phyloP scores from a whole-genome alignment of 2,797 vertebrate species.

The Potorous gilbertii region DNA sequence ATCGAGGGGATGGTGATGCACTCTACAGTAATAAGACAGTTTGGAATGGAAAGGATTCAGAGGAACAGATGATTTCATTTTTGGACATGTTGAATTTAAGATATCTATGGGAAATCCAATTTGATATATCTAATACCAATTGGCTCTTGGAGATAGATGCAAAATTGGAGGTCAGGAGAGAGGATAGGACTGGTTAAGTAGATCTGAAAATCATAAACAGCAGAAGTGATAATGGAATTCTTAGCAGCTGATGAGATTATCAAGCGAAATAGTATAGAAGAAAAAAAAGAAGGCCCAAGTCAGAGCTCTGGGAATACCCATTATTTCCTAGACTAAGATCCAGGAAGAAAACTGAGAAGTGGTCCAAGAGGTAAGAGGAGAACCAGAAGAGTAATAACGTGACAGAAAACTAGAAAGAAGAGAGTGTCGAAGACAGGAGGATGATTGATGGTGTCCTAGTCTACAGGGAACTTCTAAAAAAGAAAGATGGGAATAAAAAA shows the following conservation, averaged over 20 bases:
- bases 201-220: neutral
- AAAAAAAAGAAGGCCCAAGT: neutral
- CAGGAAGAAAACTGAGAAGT: neutral
- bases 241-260: neutral
- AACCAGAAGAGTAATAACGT: neutral
- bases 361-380: neutral
- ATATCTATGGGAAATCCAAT: neutral
- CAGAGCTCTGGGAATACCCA: neutral
- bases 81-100: neutral
- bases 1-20: neutral
- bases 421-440: neutral
- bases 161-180: neutral
- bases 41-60: neutral
- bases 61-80: neutral
- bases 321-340: neutral
- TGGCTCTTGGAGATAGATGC: neutral
- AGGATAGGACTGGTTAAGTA: neutral
- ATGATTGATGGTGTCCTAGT: neutral
- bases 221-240: neutral
- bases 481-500: neutral
- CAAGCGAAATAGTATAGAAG: neutral
- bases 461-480: neutral
- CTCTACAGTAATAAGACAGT: neutral
- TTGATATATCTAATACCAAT: neutral
- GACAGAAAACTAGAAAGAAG: neutral